Percentiles rank a stretch among this genome's conserved stretches.
phyloP scores from a whole-genome alignment of 2,797 vertebrate species.

The Loriculus beryllinus region DNA sequence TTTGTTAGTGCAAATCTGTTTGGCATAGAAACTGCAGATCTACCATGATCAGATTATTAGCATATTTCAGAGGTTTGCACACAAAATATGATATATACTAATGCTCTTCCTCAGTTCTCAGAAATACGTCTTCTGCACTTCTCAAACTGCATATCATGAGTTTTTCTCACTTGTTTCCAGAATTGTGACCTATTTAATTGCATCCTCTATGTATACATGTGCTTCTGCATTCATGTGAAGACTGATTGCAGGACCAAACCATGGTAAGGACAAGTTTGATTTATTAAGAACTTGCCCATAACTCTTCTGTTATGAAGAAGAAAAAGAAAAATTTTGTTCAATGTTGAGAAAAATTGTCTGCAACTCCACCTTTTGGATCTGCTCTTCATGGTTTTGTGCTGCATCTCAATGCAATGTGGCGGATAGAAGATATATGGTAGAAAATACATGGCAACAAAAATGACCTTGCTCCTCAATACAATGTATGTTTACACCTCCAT shows the following conservation, averaged over 20 bases:
- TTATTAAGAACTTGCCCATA: not conserved
- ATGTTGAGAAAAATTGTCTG: not conserved
- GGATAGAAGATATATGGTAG: not conserved
- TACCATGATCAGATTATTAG: not conserved
- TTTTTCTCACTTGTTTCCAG: not conserved
- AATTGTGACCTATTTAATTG: not conserved
- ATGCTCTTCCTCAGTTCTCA: not conserved
- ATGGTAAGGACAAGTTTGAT: not conserved
- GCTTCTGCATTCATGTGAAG: not conserved
- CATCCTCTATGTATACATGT: not conserved
- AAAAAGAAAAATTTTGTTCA: not conserved
- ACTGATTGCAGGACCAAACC: not conserved
- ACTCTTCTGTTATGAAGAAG: not conserved
- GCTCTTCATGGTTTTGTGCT: not conserved
- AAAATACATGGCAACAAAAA: not conserved
- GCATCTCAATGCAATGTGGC: not conserved
- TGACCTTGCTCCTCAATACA: not conserved
- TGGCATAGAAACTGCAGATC: not conserved
- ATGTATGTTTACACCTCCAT: not conserved
- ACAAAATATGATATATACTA: not conserved
- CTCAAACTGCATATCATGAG: accelerated
- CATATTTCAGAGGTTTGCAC: not conserved
- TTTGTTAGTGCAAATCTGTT: constrained; percentile 21
- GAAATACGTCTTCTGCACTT: not conserved
- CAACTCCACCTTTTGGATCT: not conserved